A percentile compares a stretch with the other conserved stretches of the same genome.
Conservation (phyloP, 37 sponge, comb jelly and placozoan genomes). For the Crambe crambe region DNA sequence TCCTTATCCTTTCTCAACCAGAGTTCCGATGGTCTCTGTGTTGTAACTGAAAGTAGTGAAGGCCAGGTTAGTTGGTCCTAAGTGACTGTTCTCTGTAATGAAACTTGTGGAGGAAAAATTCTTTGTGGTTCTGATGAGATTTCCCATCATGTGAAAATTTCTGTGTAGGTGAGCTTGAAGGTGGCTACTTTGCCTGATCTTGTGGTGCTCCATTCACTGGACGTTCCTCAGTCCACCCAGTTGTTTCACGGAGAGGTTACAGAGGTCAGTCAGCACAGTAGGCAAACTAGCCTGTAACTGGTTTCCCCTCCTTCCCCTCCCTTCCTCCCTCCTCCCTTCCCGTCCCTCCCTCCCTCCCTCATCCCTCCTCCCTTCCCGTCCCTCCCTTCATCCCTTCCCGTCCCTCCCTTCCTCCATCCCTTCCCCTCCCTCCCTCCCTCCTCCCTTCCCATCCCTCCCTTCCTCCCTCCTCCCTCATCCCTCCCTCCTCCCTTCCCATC, state of each 20-base stretch:
- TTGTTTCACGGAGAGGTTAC: conserved; percentile 26
- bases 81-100: too few relatives aligned
- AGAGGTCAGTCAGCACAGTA: conserved; percentile 35
- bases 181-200: conserved; percentile 40
- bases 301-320: neutral
- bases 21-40: conserved; percentile 3
- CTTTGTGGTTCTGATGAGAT: neutral
- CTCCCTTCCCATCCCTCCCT: neutral
- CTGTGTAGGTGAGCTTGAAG: conserved; percentile 4
- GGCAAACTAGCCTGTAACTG: neutral
- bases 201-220: conserved; percentile 7
- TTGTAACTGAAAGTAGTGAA: conserved; percentile 17
- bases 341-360: neutral
- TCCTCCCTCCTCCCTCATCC: neutral
- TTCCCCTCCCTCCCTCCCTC: neutral
- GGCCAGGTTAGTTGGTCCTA: conserved; percentile 1
- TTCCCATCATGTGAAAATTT: neutral
- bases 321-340: neutral
- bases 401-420: too few relatives aligned
- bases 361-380: too few relatives aligned
- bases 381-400: too few relatives aligned
- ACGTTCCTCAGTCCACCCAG: conserved; percentile 10
- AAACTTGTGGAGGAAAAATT: neutral
- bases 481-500: neutral
- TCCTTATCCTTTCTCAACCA: too few relatives aligned